A percentile compares a stretch with the other conserved stretches of the same genome.
These are phyloP conservation scores for Corythornis madagascariensis DNA, from an alignment of 2,113 vertebrate species.

Conservation along the genomic window DNA sequence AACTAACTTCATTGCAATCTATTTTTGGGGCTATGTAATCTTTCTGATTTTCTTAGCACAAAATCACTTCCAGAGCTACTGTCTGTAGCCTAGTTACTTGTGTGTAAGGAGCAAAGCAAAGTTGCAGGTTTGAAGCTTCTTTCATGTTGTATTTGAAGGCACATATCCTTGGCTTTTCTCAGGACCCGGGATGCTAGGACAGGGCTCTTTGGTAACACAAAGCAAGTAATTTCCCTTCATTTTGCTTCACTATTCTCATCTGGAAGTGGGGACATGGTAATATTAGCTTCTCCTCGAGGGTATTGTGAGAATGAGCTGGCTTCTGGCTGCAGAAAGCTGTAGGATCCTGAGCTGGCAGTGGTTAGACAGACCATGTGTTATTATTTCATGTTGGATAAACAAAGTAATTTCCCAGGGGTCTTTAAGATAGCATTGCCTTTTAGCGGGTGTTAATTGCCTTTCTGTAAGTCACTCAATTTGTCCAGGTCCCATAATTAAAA, in stretches of 20 bases:
- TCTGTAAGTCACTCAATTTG: not conserved
- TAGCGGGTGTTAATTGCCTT: not conserved
- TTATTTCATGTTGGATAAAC: constrained; percentile 13
- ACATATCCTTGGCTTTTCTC: not conserved
- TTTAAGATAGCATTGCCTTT: not conserved
- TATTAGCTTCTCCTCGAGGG: not conserved
- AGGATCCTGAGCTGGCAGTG: constrained; percentile 1
- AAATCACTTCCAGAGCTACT: not conserved
- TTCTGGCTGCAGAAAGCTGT: not conserved
- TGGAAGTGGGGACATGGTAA: not conserved
- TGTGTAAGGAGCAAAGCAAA: not conserved
- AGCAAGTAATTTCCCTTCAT: not conserved
- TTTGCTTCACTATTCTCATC: not conserved
- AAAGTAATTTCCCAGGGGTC: not conserved
- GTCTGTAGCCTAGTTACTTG: not conserved
- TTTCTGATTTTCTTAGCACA: not conserved
- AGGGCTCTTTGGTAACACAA: not conserved
- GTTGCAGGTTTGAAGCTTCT: not conserved
- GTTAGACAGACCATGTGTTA: not conserved
- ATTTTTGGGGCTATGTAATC: not conserved
- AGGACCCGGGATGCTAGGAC: not conserved
- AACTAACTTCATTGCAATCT: not conserved
- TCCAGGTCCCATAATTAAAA: not conserved
- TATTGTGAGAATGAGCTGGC: not conserved
- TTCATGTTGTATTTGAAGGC: not conserved